Evolutionary conservation across 2,113 vertebrate genomes (phyloP).

Genomic region (Condylura cristata): DNA sequence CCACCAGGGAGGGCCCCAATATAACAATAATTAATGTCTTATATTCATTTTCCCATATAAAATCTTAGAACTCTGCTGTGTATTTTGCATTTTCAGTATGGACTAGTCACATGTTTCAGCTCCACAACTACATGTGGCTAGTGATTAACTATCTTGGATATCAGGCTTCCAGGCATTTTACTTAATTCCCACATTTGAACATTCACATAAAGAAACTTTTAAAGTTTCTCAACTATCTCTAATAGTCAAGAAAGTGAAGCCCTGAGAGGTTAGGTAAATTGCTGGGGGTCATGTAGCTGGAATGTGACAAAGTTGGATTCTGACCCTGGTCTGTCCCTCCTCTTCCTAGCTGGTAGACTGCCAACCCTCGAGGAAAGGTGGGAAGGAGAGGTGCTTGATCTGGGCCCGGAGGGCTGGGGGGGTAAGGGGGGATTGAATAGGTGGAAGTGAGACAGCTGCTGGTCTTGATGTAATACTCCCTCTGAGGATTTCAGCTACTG

Average conservation of each 20-base stretch:
- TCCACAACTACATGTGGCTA: neutral
- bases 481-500: neutral
- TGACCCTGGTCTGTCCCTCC: neutral
- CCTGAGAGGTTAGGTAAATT: neutral
- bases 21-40: neutral
- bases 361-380: neutral
- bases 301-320: neutral
- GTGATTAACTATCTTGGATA: neutral
- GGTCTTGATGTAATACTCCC: neutral
- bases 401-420: neutral
- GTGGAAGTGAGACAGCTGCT: neutral
- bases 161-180: neutral
- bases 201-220: neutral
- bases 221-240: neutral
- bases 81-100: neutral
- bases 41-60: neutral
- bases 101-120: neutral
- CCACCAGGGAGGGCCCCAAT: no score
- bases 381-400: neutral
- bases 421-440: conserved; percentile 39
- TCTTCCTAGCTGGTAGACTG: neutral
- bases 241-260: neutral
- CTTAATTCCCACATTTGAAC: neutral
- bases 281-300: neutral
- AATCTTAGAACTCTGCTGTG: neutral